Base-by-base conservation (phyloP, 1,140 invertebrate species). In the Bombus affinis region DNA sequence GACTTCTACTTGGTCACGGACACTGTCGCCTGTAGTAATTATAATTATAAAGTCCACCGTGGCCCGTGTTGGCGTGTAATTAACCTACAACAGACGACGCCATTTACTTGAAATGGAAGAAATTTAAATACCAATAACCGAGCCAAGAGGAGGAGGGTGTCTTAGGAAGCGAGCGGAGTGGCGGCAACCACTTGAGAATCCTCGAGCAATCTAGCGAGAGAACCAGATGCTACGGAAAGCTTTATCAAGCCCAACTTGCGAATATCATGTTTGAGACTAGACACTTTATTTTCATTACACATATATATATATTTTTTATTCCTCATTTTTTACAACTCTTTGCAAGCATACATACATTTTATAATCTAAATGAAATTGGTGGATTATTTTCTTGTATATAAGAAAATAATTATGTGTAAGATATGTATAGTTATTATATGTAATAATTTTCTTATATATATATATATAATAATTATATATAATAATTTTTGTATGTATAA, bases 81-180 rank as follows among this genome's bases (percentile, higher is more conserved):
- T 90, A 90, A 90, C 89, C 81, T 81, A 89, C 88, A 87, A 85
- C 68, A 78, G 88, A 87, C 86, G 83, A 77, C 59, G 66, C 62
- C 73, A 57, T 83, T 81, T 71, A 35, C 68, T 85, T 42, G 77
- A 88, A 90, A 90, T 90, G 86, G 83, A 90, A 90, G 89, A 90
- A 90, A 90, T 90, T 90, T 90, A 90, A 90, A 90, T 90, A 90
- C 82, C 86, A 90, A 90, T 90, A 90, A 86, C 89, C 82, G 35
- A 70, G 66, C 71, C 76, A 18, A 15, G 5, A 47, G 44, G 44
- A 47, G 74, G 37, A 68, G 76, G 59, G 83, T 81, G 72, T 82
- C 89, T 89, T 89, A 78, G 74, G 35, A n/a, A 37, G 53, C 37
- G 47, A 62, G 53, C 73, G 28, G 72, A 86, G 80, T 42, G 47